Percentiles rank a stretch among this genome's conserved stretches.
phyloP scores from a whole-genome alignment of 2,113 vertebrate genomes.

The Callocephalon fimbriatum region DNA sequence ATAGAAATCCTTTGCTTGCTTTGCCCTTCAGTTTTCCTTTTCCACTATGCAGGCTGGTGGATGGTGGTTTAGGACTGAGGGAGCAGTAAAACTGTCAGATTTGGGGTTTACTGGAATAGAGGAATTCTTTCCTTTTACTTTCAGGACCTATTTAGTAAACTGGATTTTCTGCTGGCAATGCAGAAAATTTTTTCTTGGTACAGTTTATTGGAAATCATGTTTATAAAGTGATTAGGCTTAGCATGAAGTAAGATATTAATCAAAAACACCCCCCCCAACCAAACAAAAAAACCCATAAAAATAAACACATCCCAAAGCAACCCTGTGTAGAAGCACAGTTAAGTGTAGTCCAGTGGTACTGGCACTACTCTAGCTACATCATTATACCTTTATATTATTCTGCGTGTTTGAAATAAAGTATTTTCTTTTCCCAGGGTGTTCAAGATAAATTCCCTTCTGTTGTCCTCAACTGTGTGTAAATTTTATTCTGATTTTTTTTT shows the following conservation, averaged over 20 bases:
- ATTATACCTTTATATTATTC: background rate
- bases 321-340: background rate
- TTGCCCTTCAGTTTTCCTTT: background rate
- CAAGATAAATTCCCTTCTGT: background rate
- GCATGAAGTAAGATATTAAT: background rate
- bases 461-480: background rate
- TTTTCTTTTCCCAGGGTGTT: background rate
- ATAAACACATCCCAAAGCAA: background rate
- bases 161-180: background rate
- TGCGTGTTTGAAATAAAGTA: background rate
- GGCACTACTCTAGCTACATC: background rate
- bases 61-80: background rate
- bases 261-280: background rate
- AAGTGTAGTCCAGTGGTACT: accelerated
- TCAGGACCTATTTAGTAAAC: background rate
- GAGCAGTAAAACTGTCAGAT: background rate
- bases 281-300: background rate
- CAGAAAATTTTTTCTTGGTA: background rate
- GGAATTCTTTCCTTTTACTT: background rate
- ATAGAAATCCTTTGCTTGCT: background rate
- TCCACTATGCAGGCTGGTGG: background rate
- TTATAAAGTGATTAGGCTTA: background rate
- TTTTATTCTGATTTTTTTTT: background rate
- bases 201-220: background rate
- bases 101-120: background rate